Evolutionary conservation across 1,140 invertebrate species (phyloP).

Genomic region (Drosophila pruinosa): DNA sequence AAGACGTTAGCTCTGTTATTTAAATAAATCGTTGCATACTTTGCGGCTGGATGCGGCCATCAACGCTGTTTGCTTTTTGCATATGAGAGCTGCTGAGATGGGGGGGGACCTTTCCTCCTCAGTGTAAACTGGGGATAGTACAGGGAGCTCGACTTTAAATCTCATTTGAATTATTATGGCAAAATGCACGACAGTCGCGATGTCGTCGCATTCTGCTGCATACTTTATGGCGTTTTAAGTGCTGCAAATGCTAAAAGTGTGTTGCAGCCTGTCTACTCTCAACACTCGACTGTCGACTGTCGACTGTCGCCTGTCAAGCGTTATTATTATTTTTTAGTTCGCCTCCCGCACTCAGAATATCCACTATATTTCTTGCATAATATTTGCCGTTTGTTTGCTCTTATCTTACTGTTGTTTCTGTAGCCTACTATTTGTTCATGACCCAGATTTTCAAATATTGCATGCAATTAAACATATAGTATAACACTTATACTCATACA

Average conservation of each 20-base stretch:
- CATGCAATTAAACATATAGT: slow-evolving; percentile 52
- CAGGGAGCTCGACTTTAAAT: slow-evolving; percentile 59
- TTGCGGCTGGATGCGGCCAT: slow-evolving; percentile 51
- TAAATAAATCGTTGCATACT: slow-evolving; percentile 80
- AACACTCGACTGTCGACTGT: not conserved
- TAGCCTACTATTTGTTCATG: slow-evolving; percentile 7
- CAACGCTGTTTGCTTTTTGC: slow-evolving; percentile 21
- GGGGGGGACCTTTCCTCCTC: too few species aligned
- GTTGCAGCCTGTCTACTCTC: slow-evolving; percentile 40
- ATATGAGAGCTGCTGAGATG: not conserved
- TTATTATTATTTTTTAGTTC: slow-evolving; percentile 7
- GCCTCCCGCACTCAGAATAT: not conserved
- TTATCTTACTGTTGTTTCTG: not conserved
- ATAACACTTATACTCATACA: not conserved
- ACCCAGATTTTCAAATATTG: slow-evolving; percentile 21
- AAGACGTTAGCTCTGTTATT: slow-evolving; percentile 70
- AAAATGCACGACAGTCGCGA: slow-evolving; percentile 60
- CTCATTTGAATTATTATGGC: slow-evolving; percentile 78
- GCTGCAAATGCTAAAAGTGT: slow-evolving; percentile 59
- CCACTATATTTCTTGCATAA: not conserved
- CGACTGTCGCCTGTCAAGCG: not conserved
- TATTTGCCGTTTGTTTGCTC: not conserved
- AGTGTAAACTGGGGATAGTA: not conserved
- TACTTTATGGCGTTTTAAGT: slow-evolving; percentile 73
- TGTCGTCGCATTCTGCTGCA: slow-evolving; percentile 67